phyloP scores from a whole-genome alignment of 2,113 vertebrate species.

The Cairina moschata region DNA sequence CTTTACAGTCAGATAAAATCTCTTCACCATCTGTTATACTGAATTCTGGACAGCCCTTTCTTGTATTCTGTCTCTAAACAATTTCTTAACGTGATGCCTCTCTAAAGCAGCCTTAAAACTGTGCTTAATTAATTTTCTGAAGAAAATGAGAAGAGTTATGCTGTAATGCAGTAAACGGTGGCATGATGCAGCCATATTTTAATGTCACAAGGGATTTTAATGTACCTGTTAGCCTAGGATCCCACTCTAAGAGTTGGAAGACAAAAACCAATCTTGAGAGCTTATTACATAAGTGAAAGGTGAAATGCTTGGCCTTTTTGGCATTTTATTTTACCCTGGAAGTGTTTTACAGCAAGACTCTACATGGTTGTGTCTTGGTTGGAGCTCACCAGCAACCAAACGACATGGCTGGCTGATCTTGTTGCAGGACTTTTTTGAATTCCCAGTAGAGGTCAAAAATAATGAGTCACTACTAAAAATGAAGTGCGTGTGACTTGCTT shows the following conservation, averaged over 20 bases:
- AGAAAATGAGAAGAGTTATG: neutral
- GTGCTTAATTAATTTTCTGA: neutral
- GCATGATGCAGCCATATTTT: neutral
- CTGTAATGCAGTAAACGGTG: neutral
- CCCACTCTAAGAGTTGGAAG: neutral
- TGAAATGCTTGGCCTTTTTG: neutral
- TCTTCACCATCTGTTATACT: neutral
- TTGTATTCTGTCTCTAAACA: neutral
- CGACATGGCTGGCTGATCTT: neutral
- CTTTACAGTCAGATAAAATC: neutral
- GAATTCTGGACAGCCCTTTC: neutral
- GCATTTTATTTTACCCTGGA: neutral
- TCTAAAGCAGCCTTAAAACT: neutral
- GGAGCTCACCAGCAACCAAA: neutral
- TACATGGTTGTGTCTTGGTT: neutral
- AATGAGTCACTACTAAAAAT: neutral
- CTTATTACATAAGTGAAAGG: neutral
- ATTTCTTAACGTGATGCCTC: neutral
- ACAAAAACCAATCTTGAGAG: neutral
- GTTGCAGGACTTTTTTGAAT: neutral
- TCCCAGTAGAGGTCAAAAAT: neutral
- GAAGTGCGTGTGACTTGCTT: fast-evolving
- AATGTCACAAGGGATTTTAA: neutral
- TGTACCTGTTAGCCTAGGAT: neutral
- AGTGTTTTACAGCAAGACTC: neutral